Conservation (phyloP, 2,797 vertebrate species). For the Loriculus beryllinus region DNA sequence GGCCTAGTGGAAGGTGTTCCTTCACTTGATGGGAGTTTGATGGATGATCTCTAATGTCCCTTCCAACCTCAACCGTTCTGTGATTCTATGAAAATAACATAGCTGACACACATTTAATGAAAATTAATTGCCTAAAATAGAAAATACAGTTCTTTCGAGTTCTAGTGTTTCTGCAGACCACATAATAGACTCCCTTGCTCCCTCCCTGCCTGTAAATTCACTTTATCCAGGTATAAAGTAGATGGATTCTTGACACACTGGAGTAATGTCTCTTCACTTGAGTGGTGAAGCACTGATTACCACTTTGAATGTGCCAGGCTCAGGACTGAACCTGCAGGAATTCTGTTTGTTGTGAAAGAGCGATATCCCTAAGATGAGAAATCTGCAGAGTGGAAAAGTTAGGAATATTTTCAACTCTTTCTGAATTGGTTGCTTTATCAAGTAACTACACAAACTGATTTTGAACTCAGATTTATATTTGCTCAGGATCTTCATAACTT, state of each 20-base stretch:
- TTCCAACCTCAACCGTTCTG: neutral
- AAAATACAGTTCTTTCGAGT: neutral
- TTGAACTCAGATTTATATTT: neutral
- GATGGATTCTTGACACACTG: fast-evolving
- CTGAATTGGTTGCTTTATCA: neutral
- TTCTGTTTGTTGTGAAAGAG: neutral
- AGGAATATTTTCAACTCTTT: neutral
- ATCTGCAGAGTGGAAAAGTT: neutral
- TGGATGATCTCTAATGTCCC: neutral
- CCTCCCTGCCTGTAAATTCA: neutral
- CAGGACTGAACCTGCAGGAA: neutral
- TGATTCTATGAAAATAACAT: neutral
- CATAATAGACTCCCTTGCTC: neutral
- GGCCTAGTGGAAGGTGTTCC: neutral
- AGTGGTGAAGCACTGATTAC: fast-evolving
- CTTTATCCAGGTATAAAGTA: neutral
- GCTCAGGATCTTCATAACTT: neutral
- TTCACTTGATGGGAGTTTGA: neutral
- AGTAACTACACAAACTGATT: neutral
- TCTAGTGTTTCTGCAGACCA: neutral
- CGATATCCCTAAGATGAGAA: neutral
- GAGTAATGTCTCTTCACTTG: neutral
- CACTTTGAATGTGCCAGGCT: neutral
- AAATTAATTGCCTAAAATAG: neutral
- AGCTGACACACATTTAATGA: neutral